Conservation (phyloP, 23 tunicate species). For the Styela clava region DNA sequence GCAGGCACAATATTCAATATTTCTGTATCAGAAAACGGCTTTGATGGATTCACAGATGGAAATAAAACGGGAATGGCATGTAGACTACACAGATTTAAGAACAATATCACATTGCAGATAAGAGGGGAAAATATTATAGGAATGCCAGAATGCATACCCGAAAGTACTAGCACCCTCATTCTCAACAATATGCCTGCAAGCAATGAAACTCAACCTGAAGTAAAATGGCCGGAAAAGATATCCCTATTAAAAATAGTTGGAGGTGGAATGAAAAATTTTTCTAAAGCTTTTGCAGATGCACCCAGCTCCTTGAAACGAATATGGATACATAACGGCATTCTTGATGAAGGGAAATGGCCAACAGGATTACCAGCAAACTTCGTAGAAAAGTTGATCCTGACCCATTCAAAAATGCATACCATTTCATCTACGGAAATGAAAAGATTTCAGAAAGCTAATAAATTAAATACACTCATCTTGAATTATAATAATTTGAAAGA, state of each 20-base stretch:
- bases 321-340: background rate
- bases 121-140: background rate
- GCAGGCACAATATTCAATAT: background rate
- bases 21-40: background rate
- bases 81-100: background rate
- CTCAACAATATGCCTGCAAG: background rate
- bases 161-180: background rate
- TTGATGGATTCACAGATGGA: background rate
- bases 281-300: background rate
- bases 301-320: background rate
- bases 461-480: background rate
- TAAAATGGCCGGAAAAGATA: conserved; percentile 1
- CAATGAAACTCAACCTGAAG: background rate
- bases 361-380: background rate
- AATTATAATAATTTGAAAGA: conserved; percentile 12
- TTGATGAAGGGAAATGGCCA: background rate
- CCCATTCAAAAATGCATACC: background rate
- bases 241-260: background rate
- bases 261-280: background rate
- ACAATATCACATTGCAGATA: background rate
- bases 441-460: conserved; percentile 1
- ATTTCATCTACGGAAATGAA: background rate
- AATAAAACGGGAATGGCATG: background rate
- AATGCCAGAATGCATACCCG: conserved; percentile 9
- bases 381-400: background rate